Base-by-base conservation (phyloP, 2,797 vertebrate species). In the Sebastes nivosus region DNA sequence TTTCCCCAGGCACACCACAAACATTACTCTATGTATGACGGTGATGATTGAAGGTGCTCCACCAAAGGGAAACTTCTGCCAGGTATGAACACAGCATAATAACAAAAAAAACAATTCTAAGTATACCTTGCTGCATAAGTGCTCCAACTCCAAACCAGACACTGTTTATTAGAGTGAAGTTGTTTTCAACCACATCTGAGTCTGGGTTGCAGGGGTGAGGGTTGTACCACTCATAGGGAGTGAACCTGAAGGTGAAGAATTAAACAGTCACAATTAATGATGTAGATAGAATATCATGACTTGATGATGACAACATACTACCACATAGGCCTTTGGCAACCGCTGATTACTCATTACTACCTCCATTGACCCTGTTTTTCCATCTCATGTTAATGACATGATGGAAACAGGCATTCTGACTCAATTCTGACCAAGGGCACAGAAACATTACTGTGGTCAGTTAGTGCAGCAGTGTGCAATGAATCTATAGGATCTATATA, bases 111-210 rank as follows among this genome's bases (percentile, higher is more conserved):
- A 54, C 11, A 42, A 4, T 29, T 18, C 32, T 65, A 9, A 86
- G 42, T 84, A 85, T 96, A 99, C 98, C 98, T 98, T 99, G 98
- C 95, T 99, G 98, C 98, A 99, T 98, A 93, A 99, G 97, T 75
- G 98, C 98, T 95, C 98, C 98, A 85, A 99, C 97, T 93, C 97
- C 98, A 95, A 99, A 99, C 98, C 98, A 99, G 88, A 99, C 97
- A 92, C 97, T 99, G 90, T 99, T 99, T 88, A 99, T 97, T 64
- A 99, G 95, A 87, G 98, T 99, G 95, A 99, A 99, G 96, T 98
- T 99, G 96, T 99, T 99, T 95, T 99, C 98, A 88, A 99, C 98
- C 90, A 99, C 97, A 30, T 99, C 98, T 59, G 98, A 98, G 92
- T 99, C 97, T 46, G 98, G 98, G 94, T 99, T 99, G 94, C 98